Base-by-base conservation (phyloP, 37 sponge, comb jelly and placozoan genomes). In the Ephydatia muelleri region DNA sequence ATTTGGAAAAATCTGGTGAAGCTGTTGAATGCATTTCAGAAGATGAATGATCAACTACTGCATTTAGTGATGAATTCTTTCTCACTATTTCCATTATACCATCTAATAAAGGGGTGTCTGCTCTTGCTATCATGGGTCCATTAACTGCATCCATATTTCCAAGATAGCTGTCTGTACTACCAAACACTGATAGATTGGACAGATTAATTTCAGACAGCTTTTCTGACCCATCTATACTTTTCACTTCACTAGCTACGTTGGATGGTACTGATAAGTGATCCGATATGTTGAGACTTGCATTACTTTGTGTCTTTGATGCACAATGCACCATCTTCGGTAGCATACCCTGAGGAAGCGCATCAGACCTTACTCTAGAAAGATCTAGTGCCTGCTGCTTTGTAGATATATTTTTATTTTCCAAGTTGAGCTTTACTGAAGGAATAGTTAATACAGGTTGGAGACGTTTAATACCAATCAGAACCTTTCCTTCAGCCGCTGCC, bases 291-390 rank as follows among this genome's bases (percentile, higher is more conserved):
- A 57, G 19, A 14, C 57, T 57, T 16, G 57, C 57, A 57, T 13
- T 57, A 14, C 57, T 57, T 14, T 16, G 12, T 57, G 57, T 57
- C 57, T 57, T 57, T 57, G 57, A 5, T 5, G 57, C 16, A 21
- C 57, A 57, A 14, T 57, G 57, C 57, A 57, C 57, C 57, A 57
- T 57, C 57, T 57, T 57, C 16, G 57, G 57, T 57, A 57, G 19
- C 57, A 57, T 57, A 21, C 57, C 57, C 57, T 69, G 76, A 23
- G 93, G 93, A 8, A 93, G 81, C 31, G 93, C 90, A 71, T 89
- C 90, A 26, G 93, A 86, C 30, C 75, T 43, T n/a, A 93, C 93
- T 21, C 90, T 49, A 5, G 84, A 43, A 0, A 89, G 22, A 49
- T 83, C 83, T 29, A 83, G 14, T 27, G 64, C 48, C 57, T 57